These are phyloP conservation scores for Dasypogon diadema DNA, from an alignment of 2,888 invertebrate genomes.

Conservation along the genomic window DNA sequence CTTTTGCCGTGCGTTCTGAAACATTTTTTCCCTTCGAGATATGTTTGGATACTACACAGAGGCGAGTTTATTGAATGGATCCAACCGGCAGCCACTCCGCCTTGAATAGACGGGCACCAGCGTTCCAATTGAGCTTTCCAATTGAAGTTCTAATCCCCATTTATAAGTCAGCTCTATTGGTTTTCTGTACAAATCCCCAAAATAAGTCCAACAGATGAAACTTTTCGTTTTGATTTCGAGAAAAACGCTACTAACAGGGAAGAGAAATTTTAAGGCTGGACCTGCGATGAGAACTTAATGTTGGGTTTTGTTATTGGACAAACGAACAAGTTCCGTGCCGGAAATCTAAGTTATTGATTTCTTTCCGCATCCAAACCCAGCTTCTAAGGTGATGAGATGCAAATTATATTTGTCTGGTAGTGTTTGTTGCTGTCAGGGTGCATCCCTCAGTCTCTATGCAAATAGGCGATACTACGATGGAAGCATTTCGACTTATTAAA, in stretches of 20 bases:
- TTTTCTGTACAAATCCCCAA: slow-evolving; percentile 25
- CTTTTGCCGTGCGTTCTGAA: slow-evolving; percentile 1
- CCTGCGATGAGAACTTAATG: slow-evolving; percentile 12
- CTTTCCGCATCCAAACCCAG: neutral
- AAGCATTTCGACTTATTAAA: slow-evolving; percentile 2
- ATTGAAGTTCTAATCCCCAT: slow-evolving; percentile 42
- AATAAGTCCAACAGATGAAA: slow-evolving; percentile 18
- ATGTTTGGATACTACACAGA: neutral
- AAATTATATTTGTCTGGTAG: neutral
- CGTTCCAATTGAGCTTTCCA: slow-evolving; percentile 27
- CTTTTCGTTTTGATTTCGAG: neutral
- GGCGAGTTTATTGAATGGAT: slow-evolving; percentile 41
- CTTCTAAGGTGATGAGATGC: neutral
- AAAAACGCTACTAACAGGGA: neutral
- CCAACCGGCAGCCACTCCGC: neutral
- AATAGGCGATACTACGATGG: too few species aligned
- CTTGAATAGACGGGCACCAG: neutral
- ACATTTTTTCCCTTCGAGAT: slow-evolving; percentile 19
- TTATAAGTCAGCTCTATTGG: slow-evolving; percentile 39
- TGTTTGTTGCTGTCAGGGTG: too few species aligned
- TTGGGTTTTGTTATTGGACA: neutral
- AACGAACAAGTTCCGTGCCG: neutral
- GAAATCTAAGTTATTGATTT: slow-evolving; percentile 30
- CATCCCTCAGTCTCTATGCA: too few species aligned
- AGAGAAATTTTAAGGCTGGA: slow-evolving; percentile 1